Evolutionary conservation across 2,888 invertebrate genomes (phyloP), one percentile per base, ranked within the genome.

Genomic region (Uropetala carovei): DNA sequence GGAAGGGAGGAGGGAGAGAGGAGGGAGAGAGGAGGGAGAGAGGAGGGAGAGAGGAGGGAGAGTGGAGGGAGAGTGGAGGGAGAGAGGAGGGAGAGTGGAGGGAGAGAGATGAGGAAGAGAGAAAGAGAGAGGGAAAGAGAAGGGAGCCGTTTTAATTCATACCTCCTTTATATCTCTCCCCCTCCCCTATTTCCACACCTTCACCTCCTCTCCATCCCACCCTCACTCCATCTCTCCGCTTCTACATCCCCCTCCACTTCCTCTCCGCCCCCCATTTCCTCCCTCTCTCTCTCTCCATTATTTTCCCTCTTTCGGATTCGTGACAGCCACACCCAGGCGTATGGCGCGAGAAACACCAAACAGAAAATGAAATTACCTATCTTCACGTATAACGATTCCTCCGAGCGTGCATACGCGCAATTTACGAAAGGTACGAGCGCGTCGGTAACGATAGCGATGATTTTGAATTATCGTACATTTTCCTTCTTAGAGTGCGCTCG

Each of bases 1-100:
- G 43, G 43, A 5, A 43, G 43, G 43, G 43, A 43, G 43, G 43
- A 43, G 43, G 43, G 75, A n/a, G 82, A 43, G 60, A 22, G 58
- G 11, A 27, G 84, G 59, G 58, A 9, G 59, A 57, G 68, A 57
- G 59, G 75, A 89, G 89, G 75, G 86, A 56, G 57, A 92, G 83
- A 57, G 58, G 27, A 27, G 30, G 59, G 27, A 86, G 68, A 43
- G 86, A 85, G 86, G 22, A 43, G 75, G 86, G 64, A 58, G 43
- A 5, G 43, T 3, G 60, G 14, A 75, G 18, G 59, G 92, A 59
- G 68, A 64, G 14, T 22, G 58, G 84, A 81, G 43, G 84, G 64
- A 92, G 92, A 57, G 92, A 11, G 68, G 92, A 82, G 43, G 43
- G 43, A 43, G 43, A 5, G 5, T 43, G 43, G 43, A 43, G 43